These are phyloP conservation scores for Plagodis dolabraria DNA, from an alignment of 2,888 invertebrate genomes.

Conservation along the genomic window DNA sequence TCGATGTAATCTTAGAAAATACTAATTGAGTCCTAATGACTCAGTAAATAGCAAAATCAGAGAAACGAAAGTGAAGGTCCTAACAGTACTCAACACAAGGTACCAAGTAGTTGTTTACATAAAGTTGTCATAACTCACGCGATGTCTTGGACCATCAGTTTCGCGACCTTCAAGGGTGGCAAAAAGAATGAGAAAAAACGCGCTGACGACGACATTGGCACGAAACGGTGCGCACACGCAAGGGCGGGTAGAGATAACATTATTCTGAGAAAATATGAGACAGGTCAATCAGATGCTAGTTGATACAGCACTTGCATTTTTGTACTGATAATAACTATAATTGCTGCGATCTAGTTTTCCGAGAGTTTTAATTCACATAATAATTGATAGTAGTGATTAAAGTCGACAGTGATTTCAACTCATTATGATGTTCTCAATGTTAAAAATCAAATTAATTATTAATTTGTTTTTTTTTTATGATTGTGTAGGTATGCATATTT, in stretches of 20 bases:
- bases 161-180: constrained; percentile 73
- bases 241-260: constrained; percentile 60
- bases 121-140: constrained; percentile 63
- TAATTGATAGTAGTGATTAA: constrained; percentile 11
- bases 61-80: constrained; percentile 32
- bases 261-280: constrained; percentile 43
- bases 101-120: constrained; percentile 52
- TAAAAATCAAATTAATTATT: background rate
- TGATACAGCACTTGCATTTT: constrained; percentile 17
- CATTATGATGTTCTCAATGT: background rate
- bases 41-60: constrained; percentile 18
- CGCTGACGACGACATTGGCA: constrained; percentile 75
- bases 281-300: constrained; percentile 35
- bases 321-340: constrained; percentile 26
- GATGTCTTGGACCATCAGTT: constrained; percentile 66
- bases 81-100: constrained; percentile 18
- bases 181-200: constrained; percentile 66
- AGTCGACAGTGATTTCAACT: constrained; percentile 2
- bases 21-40: background rate
- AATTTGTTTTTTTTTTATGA: background rate
- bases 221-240: constrained; percentile 77
- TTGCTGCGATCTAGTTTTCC: constrained; percentile 29
- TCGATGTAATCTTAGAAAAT: background rate
- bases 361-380: constrained; percentile 13
- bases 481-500: too few relatives aligned